These are phyloP conservation scores for Morone saxatilis DNA, from an alignment of 2,113 vertebrate genomes.

Conservation along the genomic window DNA sequence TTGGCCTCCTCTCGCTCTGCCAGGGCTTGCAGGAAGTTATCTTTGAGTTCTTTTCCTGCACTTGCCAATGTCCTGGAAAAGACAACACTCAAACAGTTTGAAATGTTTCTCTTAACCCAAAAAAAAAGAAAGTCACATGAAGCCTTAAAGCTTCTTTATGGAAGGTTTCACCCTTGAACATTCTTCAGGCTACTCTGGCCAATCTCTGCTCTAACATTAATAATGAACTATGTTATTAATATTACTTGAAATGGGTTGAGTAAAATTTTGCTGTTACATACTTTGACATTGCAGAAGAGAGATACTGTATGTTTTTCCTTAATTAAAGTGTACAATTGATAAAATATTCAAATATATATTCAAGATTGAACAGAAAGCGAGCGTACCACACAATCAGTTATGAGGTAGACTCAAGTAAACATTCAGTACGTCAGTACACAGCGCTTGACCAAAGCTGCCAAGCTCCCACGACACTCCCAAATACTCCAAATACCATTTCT, in stretches of 20 bases:
- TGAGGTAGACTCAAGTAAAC: not conserved
- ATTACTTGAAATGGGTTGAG: not conserved
- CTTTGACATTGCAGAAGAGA: not conserved
- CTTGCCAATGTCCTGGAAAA: constrained; percentile 87
- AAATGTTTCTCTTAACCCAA: constrained; percentile 77
- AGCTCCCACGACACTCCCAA: constrained; percentile 21
- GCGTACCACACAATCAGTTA: not conserved
- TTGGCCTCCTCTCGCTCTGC: constrained; percentile 88
- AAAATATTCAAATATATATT: not conserved
- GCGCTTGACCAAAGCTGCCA: constrained; percentile 15
- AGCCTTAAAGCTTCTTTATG: constrained; percentile 67
- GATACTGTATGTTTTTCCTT: too few relatives aligned
- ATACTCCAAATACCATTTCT: constrained; percentile 2
- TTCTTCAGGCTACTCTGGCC: constrained; percentile 9
- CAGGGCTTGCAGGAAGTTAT: constrained; percentile 87
- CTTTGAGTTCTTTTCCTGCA: constrained; percentile 86
- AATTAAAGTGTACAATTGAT: not conserved
- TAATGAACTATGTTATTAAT: not conserved
- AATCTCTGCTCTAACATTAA: not conserved
- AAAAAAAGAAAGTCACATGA: constrained; percentile 62
- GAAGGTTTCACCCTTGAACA: constrained; percentile 34
- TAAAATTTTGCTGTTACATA: not conserved
- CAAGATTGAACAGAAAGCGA: not conserved
- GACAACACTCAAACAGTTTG: constrained; percentile 76
- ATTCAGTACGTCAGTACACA: constrained; percentile 1